phyloP scores from a whole-genome alignment of 2,888 invertebrate species.

The Lysandra bellargus region DNA sequence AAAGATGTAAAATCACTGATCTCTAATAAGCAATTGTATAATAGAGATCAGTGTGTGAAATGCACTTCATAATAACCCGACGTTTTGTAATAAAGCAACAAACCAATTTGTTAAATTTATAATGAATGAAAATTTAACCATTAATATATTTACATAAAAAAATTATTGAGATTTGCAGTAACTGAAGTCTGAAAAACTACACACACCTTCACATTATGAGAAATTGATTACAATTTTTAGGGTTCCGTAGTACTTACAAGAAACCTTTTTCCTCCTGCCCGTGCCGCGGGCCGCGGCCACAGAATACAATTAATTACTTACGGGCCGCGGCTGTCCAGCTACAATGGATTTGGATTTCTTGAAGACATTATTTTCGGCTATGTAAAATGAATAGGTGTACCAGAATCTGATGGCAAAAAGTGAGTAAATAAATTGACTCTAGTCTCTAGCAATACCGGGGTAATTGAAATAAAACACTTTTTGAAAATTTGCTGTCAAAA shows the following conservation, averaged over 20 bases:
- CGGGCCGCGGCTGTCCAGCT: no score
- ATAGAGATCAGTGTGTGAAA: background rate
- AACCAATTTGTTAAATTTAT: background rate
- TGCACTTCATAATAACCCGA: background rate
- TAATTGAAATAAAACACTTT: no score
- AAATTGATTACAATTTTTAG: constrained; percentile 4
- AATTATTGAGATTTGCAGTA: background rate
- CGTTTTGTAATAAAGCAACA: background rate
- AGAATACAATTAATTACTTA: no score
- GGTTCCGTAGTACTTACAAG: background rate
- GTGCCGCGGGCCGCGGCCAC: no score
- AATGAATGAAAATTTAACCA: background rate
- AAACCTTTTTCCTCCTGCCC: background rate
- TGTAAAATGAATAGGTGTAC: no score
- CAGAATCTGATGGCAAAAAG: no score
- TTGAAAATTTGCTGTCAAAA: no score
- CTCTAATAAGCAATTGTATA: no score
- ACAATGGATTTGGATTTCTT: no score
- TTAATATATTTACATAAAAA: background rate
- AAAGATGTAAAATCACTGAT: background rate
- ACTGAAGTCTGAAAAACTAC: background rate
- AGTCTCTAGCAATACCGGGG: no score
- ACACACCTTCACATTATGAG: background rate
- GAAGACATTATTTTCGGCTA: no score
- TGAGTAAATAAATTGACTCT: no score